These are phyloP conservation scores for Parapristionchus giblindavisi DNA, from an alignment of 2,888 invertebrate species.

Conservation along the genomic window DNA sequence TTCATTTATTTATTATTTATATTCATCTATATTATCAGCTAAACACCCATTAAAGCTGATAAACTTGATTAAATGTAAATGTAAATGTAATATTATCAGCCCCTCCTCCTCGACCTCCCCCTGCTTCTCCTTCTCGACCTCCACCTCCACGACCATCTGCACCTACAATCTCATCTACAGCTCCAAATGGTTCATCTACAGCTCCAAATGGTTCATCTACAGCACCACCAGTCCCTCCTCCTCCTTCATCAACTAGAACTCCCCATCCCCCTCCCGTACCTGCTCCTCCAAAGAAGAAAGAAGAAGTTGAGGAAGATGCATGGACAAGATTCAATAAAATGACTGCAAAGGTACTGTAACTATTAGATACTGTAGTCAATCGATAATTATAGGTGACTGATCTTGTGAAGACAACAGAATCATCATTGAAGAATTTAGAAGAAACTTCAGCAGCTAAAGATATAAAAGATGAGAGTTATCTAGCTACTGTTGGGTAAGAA, in stretches of 20 bases:
- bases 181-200: slow-evolving; percentile 13
- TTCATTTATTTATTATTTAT: too few relatives aligned
- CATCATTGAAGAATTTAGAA: slow-evolving; percentile 56
- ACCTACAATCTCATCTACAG: not conserved
- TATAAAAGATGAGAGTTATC: slow-evolving; percentile 65
- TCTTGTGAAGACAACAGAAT: slow-evolving; percentile 60
- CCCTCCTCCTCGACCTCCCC: slow-evolving; percentile 25
- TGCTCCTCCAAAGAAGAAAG: slow-evolving; percentile 44
- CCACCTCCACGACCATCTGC: slow-evolving; percentile 10
- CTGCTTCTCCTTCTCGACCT: slow-evolving; percentile 19
- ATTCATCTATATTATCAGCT: too few relatives aligned
- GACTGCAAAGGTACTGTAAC: slow-evolving; percentile 60
- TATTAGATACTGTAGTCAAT: not conserved
- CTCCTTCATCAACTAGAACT: slow-evolving; percentile 47
- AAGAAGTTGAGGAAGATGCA: slow-evolving; percentile 65
- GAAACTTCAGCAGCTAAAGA: slow-evolving; percentile 63
- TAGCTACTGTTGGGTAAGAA: slow-evolving; percentile 52
- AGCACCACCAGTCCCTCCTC: slow-evolving; percentile 54
- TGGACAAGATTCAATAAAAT: slow-evolving; percentile 68
- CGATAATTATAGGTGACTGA: slow-evolving; percentile 43
- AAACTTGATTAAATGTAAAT: too few relatives aligned
- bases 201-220: slow-evolving; percentile 45
- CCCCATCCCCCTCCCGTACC: slow-evolving; percentile 51
- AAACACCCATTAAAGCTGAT: too few relatives aligned
- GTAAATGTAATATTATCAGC: too few relatives aligned